Evolutionary conservation across 2,113 vertebrate species (phyloP), one percentile per base, ranked within the genome.

Genomic region (Austrofundulus limnaeus): DNA sequence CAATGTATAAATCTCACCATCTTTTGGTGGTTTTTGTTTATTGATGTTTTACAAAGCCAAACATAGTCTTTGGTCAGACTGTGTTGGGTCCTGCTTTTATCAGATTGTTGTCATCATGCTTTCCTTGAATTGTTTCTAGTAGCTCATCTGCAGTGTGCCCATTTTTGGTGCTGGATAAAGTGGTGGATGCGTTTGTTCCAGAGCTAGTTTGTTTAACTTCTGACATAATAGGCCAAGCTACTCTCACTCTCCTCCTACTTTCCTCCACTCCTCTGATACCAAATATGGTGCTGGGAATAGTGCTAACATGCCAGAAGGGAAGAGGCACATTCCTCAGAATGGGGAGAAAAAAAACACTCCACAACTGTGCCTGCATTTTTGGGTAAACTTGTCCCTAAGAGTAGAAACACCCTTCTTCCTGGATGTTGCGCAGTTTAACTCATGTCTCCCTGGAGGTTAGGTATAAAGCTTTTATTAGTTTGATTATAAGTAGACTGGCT

Each of bases 231-330:
- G 89, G 85, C 80, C 54, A 66, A 50, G 67, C 53, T 53, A 19
- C 69, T 75, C 72, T 82, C 69, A 37, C 63, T 76, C 87, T 80
- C 88, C 87, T 87, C 80, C 80, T 85, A 65, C 84, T 88, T 82
- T 86, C 56, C 81, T 86, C 70, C 85, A 86, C 90, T 90, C 82
- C 82, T 87, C 84, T 72, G 87, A 84, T 88, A 90, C 90, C 87
- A 88, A 92, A 92, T 94, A 90, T 90, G 94, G 94, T 89, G 82
- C 78, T 89, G 86, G 87, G 88, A 89, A 88, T 78, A 82, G 77
- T 58, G 50, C 74, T 85, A 66, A 23, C 61, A 78, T 16, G 63
- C 90, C 72, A 71, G 52, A 80, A 78, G 81, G 90, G 88, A 92
- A 89, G 84, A 80, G 87, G 49, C 71, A 53, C 92, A 92, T 92